phyloP scores from a whole-genome alignment of 2,797 vertebrate species.

The Labeo calbasu region DNA sequence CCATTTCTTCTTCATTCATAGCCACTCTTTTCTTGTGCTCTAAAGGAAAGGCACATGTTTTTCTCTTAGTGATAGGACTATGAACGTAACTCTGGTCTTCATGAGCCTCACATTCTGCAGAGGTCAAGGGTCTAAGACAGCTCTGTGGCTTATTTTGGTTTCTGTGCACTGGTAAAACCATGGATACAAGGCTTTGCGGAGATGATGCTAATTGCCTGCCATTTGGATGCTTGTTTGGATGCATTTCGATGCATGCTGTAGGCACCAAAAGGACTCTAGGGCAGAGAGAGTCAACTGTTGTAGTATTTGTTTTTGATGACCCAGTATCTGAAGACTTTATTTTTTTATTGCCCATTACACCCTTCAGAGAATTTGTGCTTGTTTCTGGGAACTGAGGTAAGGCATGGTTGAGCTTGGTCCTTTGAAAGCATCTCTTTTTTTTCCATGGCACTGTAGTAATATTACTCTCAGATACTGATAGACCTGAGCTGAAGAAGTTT shows the following conservation, averaged over 20 bases:
- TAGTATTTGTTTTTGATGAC: constrained; percentile 57
- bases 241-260: constrained; percentile 62
- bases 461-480: constrained; percentile 2
- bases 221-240: constrained; percentile 58
- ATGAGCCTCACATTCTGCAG: constrained; percentile 43
- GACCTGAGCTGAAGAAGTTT: constrained; percentile 32
- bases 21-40: constrained; percentile 30
- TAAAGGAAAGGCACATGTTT: constrained; percentile 65
- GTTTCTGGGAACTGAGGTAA: constrained; percentile 58
- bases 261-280: constrained; percentile 69
- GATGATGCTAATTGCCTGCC: constrained; percentile 60
- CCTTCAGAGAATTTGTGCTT: constrained; percentile 53
- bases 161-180: constrained; percentile 59
- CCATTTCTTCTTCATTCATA: constrained; percentile 75
- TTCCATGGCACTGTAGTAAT: constrained; percentile 46
- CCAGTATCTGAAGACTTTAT: constrained; percentile 49
- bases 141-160: constrained; percentile 55
- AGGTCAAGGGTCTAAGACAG: constrained; percentile 56
- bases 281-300: constrained; percentile 59
- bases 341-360: constrained; percentile 38
- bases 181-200: constrained; percentile 65
- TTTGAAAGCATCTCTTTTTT: constrained; percentile 67
- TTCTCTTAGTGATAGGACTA: constrained; percentile 52
- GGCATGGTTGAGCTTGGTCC: constrained; percentile 62
- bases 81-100: constrained; percentile 24